These are phyloP conservation scores for Bagarius yarrelli DNA, from an alignment of 2,113 vertebrate species.

Conservation along the genomic window DNA sequence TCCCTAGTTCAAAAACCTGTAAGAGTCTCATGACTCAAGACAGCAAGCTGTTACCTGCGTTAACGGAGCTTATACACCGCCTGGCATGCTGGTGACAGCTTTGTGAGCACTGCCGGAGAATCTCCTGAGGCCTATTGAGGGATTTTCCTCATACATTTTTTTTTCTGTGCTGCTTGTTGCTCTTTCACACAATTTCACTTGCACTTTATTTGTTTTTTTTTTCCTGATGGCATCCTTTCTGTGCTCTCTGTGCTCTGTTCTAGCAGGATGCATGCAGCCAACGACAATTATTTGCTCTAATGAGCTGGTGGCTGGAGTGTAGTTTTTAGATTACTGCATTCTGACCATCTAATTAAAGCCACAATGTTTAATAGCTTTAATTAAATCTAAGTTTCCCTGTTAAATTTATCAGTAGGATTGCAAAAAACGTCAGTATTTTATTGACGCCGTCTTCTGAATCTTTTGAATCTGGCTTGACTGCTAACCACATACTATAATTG, in stretches of 20 bases:
- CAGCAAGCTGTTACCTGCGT: conserved; percentile 31
- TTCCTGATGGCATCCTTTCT: not conserved
- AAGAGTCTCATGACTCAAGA: conserved; percentile 4
- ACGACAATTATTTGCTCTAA: conserved; percentile 53
- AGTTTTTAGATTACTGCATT: conserved; percentile 44
- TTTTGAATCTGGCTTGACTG: not conserved
- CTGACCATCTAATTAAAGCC: conserved; percentile 50
- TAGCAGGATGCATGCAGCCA: conserved; percentile 8
- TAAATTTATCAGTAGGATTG: conserved; percentile 30
- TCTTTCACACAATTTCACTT: not conserved
- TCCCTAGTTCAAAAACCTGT: conserved; percentile 9
- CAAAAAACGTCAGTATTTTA: conserved; percentile 30
- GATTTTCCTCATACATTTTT: not conserved
- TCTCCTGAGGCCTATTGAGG: conserved; percentile 18
- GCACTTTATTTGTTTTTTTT: not conserved
- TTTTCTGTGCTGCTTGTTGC: not conserved
- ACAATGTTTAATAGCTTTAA: conserved; percentile 40
- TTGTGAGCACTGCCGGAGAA: conserved; percentile 27
- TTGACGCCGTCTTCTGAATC: not conserved
- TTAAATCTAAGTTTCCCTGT: conserved; percentile 40
- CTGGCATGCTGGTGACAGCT: conserved; percentile 25
- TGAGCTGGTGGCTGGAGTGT: conserved; percentile 44
- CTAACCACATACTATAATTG: conserved; percentile 43
- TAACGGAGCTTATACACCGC: conserved; percentile 28
- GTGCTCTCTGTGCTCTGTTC: not conserved